phyloP scores from a whole-genome alignment of 1,140 invertebrate species.

The Lasioglossum albipes region DNA sequence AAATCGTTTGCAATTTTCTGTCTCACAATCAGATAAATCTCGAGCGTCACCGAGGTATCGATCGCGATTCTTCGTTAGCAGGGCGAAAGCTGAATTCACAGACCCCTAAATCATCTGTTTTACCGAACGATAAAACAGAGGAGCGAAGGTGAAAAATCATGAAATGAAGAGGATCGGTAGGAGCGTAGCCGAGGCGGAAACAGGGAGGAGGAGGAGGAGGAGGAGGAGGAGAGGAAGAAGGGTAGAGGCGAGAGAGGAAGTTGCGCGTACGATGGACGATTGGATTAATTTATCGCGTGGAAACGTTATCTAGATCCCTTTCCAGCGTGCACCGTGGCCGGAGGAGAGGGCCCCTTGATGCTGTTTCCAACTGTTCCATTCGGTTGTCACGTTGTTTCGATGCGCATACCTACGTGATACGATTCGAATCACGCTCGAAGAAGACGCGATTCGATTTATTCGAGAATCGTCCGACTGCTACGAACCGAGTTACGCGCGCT shows the following conservation, averaged over 20 bases:
- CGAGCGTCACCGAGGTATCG: too few relatives aligned
- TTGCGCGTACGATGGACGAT: slow-evolving; percentile 59
- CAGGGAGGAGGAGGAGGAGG: background rate
- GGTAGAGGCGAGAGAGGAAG: slow-evolving; percentile 29
- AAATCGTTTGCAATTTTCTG: too few relatives aligned
- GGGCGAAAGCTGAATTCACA: too few relatives aligned
- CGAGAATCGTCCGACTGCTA: background rate
- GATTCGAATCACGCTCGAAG: slow-evolving; percentile 29
- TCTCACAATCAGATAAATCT: too few relatives aligned
- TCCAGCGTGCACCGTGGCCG: slow-evolving; percentile 9
- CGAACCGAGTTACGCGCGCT: too few relatives aligned
- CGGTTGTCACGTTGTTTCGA: background rate
- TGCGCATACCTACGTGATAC: background rate
- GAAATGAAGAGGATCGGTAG: too few relatives aligned
- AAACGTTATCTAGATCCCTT: slow-evolving; percentile 44
- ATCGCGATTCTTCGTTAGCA: too few relatives aligned
- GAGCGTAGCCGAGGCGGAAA: background rate
- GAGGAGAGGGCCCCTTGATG: background rate
- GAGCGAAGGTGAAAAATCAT: too few relatives aligned
- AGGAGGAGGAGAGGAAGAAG: slow-evolving; percentile 7
- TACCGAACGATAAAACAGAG: too few relatives aligned
- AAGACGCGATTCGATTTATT: slow-evolving; percentile 33
- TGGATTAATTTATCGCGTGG: slow-evolving; percentile 71
- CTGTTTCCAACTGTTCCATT: slow-evolving; percentile 6
- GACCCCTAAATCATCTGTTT: too few relatives aligned